phyloP scores from a whole-genome alignment of 2,888 invertebrate species.

The Noctua janthina region DNA sequence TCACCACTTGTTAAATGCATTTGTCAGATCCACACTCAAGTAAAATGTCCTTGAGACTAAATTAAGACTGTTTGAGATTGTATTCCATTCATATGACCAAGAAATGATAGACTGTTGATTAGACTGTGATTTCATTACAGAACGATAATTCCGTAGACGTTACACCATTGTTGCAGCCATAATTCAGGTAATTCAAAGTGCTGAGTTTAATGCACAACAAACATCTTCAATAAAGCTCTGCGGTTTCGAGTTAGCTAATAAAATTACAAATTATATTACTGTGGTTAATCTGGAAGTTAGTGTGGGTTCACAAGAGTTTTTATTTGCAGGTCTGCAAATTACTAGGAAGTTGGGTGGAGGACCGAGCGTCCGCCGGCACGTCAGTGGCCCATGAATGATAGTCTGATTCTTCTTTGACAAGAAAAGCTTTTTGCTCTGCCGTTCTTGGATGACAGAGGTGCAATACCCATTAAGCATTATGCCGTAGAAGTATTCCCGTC shows the following conservation, averaged over 20 bases:
- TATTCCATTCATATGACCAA: not conserved
- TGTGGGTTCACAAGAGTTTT: constrained; percentile 12
- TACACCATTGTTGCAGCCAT: constrained; percentile 1
- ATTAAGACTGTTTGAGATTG: constrained; percentile 28
- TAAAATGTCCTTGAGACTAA: not conserved
- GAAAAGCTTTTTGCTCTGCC: not conserved
- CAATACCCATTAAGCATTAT: not conserved
- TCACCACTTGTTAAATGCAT: not conserved
- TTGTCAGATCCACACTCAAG: not conserved
- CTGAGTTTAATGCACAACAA: constrained; percentile 35
- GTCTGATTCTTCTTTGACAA: not conserved
- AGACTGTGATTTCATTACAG: constrained; percentile 23
- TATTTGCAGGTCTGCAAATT: not conserved
- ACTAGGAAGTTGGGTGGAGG: not conserved
- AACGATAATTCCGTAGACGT: not conserved
- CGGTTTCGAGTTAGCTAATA: constrained; percentile 55
- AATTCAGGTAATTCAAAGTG: constrained; percentile 17
- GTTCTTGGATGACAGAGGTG: not conserved
- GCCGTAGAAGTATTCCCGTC: not conserved
- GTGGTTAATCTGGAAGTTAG: constrained; percentile 37
- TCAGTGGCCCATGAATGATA: not conserved
- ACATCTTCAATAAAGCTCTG: constrained; percentile 48
- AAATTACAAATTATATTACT: constrained; percentile 56
- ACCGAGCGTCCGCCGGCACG: not conserved
- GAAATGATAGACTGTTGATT: constrained; percentile 27